These are phyloP conservation scores for Pristionchus fissidentatus DNA, from an alignment of 2,888 invertebrate species.

Conservation along the genomic window DNA sequence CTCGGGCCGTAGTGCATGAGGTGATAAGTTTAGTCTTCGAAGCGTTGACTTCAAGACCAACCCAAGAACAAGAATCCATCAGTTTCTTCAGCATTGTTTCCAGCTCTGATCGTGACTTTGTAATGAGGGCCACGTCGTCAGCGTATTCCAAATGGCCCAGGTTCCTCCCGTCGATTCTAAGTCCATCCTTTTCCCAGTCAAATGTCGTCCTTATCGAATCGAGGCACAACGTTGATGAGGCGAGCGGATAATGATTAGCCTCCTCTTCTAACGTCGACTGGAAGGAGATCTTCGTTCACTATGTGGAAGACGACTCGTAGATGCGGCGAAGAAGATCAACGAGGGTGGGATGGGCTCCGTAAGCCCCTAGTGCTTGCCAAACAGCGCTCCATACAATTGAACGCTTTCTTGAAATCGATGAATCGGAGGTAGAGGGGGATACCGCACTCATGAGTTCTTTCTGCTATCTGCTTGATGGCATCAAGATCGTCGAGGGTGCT, in stretches of 20 bases:
- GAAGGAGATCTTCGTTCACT: constrained; percentile 11
- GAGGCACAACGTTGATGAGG: neutral
- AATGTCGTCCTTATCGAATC: neutral
- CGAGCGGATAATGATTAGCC: neutral
- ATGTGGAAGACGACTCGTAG: neutral
- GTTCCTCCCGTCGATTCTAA: neutral
- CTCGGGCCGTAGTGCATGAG: neutral
- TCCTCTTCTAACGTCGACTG: neutral
- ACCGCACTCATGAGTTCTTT: neutral
- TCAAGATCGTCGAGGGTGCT: constrained; percentile 16
- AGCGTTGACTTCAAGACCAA: neutral
- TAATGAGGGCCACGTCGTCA: neutral
- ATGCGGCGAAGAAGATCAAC: neutral
- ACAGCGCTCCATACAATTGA: neutral
- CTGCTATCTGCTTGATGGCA: neutral
- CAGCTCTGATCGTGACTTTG: neutral
- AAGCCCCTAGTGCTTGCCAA: neutral
- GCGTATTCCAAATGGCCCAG: neutral
- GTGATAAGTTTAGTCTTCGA: neutral
- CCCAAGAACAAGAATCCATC: neutral
- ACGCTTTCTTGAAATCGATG: constrained; percentile 9
- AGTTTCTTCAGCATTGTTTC: neutral
- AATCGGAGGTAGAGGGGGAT: constrained; percentile 18
- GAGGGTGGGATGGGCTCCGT: constrained; percentile 3
- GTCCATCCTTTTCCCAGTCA: neutral